Evolutionary conservation across 2,888 invertebrate genomes (phyloP), one percentile per base, ranked within the genome.

Genomic region (Macrophya alboannulata): DNA sequence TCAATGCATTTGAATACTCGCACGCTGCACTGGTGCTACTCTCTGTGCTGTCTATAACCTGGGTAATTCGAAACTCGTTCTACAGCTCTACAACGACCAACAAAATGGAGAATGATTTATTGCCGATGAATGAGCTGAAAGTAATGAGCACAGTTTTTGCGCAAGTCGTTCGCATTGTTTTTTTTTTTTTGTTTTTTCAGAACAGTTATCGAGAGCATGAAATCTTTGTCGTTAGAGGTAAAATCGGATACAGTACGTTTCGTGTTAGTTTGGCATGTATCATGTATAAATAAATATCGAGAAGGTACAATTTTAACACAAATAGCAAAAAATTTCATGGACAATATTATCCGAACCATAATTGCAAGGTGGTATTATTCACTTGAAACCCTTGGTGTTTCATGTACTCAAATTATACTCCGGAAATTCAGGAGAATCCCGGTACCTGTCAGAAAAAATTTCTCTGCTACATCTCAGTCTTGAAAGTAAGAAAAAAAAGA

Each of bases 91-190:
- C 17, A 51, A 51, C 40, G 25, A 81, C 10, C 59, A n/a, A 62
- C 37, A 81, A 81, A 43, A 81, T 40, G n/a, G 40, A 43, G 62
- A 62, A 62, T 62, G 62, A 81, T 81, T 81, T 81, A 81, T 81
- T 25, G 43, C 43, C 51, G 43, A 62, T 59, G 59, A 81, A 62
- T 62, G 5, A 21, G 59, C n/a, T 62, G 21, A 40, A 43, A 40
- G 62, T 62, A 81, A 62, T 43, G 21, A 81, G 43, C 43, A n/a
- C 81, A 62, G 81, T 62, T 81, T 81, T 62, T 77, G 15, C 10
- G 17, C 17, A 55, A 37, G 15, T 77, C 17, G 51, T 51, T 31
- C 21, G 45, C n/a, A 74, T 77, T 77, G 77, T 77, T 51, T 31
- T 31, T 31, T 31, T 31, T 31, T 31, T 31, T 43, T 43, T n/a